Percentiles rank a stretch among this genome's conserved stretches.
Evolutionary conservation across 2,888 invertebrate species (phyloP).

Genomic region (Drosophila atripex): DNA sequence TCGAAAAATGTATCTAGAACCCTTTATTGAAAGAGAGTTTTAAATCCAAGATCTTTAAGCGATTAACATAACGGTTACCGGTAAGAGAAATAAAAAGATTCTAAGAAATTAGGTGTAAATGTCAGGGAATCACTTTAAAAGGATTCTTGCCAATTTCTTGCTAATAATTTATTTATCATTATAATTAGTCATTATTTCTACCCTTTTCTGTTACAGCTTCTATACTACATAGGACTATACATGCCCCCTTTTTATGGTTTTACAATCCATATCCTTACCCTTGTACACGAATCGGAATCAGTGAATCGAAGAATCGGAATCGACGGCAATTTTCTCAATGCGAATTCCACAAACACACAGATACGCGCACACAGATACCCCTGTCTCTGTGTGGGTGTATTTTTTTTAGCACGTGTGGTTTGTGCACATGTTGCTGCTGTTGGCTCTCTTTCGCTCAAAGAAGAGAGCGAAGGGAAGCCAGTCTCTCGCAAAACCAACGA

Average conservation of each 20-base stretch:
- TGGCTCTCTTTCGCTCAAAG: constrained; percentile 21
- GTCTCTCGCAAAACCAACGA: constrained; percentile 36
- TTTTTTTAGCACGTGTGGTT: constrained; percentile 79
- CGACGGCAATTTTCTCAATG: constrained; percentile 63
- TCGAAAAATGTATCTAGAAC: neutral
- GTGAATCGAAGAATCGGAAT: constrained; percentile 40
- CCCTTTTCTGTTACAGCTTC: neutral
- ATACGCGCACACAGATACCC: constrained; percentile 1
- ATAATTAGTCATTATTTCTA: too few relatives aligned
- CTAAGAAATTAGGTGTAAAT: too few relatives aligned
- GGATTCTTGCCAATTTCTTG: too few relatives aligned
- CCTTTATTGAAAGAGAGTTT: neutral
- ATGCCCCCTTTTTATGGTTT: neutral
- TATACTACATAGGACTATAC: too few relatives aligned
- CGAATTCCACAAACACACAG: constrained; percentile 70
- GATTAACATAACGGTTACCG: too few relatives aligned
- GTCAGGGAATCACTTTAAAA: too few relatives aligned
- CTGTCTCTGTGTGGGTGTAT: constrained; percentile 47
- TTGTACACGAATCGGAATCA: constrained; percentile 18
- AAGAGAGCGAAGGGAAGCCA: constrained; percentile 27
- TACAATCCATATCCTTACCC: neutral
- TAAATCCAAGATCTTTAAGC: too few relatives aligned
- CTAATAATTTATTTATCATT: too few relatives aligned
- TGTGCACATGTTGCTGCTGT: constrained; percentile 75
- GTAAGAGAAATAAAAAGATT: too few relatives aligned